phyloP scores from a whole-genome alignment of 1,140 invertebrate genomes.

The Schmidtea mediterranea region DNA sequence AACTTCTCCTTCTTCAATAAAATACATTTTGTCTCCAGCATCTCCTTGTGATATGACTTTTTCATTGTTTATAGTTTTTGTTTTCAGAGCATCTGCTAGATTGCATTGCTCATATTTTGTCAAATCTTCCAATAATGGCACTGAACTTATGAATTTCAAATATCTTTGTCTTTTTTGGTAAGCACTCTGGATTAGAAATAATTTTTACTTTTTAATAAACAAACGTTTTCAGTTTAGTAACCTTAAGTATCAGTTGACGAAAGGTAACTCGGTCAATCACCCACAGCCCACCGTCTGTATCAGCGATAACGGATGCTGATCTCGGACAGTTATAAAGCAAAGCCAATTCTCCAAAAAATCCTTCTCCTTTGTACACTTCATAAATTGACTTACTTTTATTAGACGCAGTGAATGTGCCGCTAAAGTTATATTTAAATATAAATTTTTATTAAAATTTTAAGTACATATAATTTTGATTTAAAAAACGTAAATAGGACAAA shows the following conservation, averaged over 20 bases:
- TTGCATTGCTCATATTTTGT: background rate
- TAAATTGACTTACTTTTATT: too few species aligned
- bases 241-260: slow-evolving; percentile 35
- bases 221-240: too few species aligned
- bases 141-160: background rate
- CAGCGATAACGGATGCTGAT: slow-evolving; percentile 41
- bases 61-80: slow-evolving; percentile 12
- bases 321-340: slow-evolving; percentile 79
- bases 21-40: slow-evolving; percentile 78
- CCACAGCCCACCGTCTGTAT: slow-evolving; percentile 52
- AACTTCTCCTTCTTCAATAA: slow-evolving; percentile 64
- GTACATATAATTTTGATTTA: too few species aligned
- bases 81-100: background rate
- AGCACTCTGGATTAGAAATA: background rate
- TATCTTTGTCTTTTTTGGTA: background rate
- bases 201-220: too few species aligned
- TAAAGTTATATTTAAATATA: too few species aligned
- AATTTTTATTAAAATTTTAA: too few species aligned
- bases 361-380: slow-evolving; percentile 35
- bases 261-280: slow-evolving; percentile 57
- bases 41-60: slow-evolving; percentile 34
- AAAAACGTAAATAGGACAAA: too few species aligned
- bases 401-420: too few species aligned
- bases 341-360: slow-evolving; percentile 70
- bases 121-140: background rate